A percentile compares a stretch with the other conserved stretches of the same genome.
These are phyloP conservation scores for Lota lota DNA, from an alignment of 2,113 vertebrate genomes.

Conservation along the genomic window DNA sequence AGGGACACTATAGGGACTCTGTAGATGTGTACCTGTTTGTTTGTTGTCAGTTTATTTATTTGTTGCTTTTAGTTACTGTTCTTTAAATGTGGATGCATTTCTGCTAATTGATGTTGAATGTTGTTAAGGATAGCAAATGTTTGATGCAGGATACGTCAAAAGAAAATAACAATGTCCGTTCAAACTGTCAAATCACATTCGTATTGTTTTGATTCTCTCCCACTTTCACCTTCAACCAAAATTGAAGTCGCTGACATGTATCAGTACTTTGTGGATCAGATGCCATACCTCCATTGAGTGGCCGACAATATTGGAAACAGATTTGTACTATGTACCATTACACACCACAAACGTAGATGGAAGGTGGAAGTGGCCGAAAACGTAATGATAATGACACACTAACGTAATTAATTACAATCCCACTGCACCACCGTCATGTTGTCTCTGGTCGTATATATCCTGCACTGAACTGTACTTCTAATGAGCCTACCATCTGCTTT, in stretches of 20 bases:
- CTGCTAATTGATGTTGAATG: conserved; percentile 94
- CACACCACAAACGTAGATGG: not conserved
- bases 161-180: conserved; percentile 8
- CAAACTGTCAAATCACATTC: not conserved
- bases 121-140: conserved; percentile 84
- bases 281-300: not conserved
- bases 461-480: conserved; percentile 88
- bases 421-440: conserved; percentile 22
- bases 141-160: conserved; percentile 90
- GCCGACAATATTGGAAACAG: not conserved
- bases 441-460: conserved; percentile 77
- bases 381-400: no score
- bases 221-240: not conserved
- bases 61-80: conserved; percentile 79
- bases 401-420: not conserved
- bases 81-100: conserved; percentile 80
- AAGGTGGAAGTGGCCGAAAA: conserved; percentile 23
- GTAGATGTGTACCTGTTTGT: conserved; percentile 78
- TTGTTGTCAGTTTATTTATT: conserved; percentile 77
- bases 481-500: conserved; percentile 96
- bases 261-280: not conserved
- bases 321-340: no score
- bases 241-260: not conserved
- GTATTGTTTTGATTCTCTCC: not conserved
- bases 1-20: conserved; percentile 66